Evolutionary conservation across 2,797 vertebrate species (phyloP).

Genomic region (Megalops cyprinoides): DNA sequence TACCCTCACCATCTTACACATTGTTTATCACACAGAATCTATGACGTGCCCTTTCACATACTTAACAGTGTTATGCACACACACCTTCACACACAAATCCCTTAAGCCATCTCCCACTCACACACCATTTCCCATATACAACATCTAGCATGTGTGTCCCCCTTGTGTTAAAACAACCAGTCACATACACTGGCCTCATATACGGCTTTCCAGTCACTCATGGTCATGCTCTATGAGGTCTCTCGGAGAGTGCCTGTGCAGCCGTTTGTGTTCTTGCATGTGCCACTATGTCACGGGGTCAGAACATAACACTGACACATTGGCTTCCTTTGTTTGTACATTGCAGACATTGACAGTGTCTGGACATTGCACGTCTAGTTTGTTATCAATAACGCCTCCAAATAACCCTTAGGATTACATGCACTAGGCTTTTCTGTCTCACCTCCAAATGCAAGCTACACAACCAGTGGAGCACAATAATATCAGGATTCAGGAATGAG

Average conservation of each 20-base stretch:
- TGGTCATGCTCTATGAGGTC: not conserved
- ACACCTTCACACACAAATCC: too few relatives aligned
- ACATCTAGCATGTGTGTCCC: not conserved
- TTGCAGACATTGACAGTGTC: not conserved
- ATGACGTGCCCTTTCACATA: too few relatives aligned
- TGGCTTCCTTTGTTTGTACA: not conserved
- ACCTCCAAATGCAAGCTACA: not conserved
- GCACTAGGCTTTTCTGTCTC: not conserved
- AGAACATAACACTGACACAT: not conserved
- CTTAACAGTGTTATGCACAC: too few relatives aligned
- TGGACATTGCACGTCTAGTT: not conserved
- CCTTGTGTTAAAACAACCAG: not conserved
- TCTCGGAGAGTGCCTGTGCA: not conserved
- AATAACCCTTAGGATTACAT: not conserved
- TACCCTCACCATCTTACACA: too few relatives aligned
- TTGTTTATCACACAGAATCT: too few relatives aligned
- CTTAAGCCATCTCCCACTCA: too few relatives aligned
- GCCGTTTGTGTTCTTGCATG: not conserved
- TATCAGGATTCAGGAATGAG: not conserved
- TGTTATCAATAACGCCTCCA: not conserved
- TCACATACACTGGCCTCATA: not conserved
- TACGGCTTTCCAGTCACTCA: too few relatives aligned
- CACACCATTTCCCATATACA: not conserved
- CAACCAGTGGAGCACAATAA: not conserved
- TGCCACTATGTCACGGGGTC: not conserved